These are phyloP conservation scores for Carassius carassius DNA, from an alignment of 2,113 vertebrate genomes.

Conservation along the genomic window DNA sequence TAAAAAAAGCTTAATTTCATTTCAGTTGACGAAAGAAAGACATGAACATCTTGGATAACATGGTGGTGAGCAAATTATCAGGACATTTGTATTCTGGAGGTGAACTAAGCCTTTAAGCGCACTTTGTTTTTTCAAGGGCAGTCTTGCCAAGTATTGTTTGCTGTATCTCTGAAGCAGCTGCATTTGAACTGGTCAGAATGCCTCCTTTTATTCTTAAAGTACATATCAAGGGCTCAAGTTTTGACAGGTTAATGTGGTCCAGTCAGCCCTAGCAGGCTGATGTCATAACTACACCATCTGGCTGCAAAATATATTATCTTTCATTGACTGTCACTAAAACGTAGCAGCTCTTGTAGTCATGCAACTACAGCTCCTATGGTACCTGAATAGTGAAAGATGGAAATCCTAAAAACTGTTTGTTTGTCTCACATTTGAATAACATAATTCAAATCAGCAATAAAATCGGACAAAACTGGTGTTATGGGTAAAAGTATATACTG, in stretches of 20 bases:
- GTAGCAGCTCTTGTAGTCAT: neutral
- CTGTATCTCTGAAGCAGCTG: no score
- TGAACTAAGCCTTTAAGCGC: no score
- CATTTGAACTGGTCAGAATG: no score
- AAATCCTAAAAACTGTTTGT: neutral
- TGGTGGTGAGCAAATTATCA: no score
- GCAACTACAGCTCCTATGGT: neutral
- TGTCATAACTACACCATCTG: neutral
- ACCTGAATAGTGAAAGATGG: neutral
- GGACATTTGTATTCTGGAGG: no score
- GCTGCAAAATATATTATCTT: neutral
- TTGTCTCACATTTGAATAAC: neutral
- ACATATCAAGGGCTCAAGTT: no score
- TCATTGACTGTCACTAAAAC: neutral
- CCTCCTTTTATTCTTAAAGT: no score
- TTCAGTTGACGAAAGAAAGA: no score
- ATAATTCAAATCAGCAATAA: neutral
- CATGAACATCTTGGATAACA: no score
- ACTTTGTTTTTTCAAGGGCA: no score
- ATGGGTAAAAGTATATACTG: neutral
- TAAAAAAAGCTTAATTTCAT: no score
- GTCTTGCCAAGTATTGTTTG: no score
- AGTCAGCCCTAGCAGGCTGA: neutral
- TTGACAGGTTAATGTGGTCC: neutral
- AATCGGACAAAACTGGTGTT: neutral